A percentile compares a stretch with the other conserved stretches of the same genome.
phyloP scores from a whole-genome alignment of 2,888 invertebrate species.

The Ctena decussata region DNA sequence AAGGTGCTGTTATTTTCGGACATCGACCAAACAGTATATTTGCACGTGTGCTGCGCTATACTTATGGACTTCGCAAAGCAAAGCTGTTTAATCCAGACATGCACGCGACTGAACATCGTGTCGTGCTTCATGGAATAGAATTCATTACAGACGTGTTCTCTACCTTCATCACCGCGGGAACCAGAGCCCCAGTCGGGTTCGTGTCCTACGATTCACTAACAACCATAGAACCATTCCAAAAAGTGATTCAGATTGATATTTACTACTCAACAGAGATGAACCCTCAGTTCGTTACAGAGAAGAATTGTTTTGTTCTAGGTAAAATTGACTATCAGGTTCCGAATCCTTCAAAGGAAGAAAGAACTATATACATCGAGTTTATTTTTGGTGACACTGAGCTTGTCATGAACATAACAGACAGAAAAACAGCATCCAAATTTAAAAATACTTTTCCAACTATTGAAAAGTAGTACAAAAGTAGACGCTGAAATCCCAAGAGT shows the following conservation, averaged over 20 bases:
- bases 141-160: conserved; percentile 63
- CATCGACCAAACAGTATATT: conserved; percentile 58
- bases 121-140: conserved; percentile 57
- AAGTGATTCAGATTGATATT: conserved; percentile 62
- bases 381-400: conserved; percentile 65
- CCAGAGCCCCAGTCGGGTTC: conserved; percentile 63
- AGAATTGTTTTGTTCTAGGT: conserved; percentile 53
- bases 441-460: conserved; percentile 63
- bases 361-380: conserved; percentile 64
- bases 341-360: conserved; percentile 58
- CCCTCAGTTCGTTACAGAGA: conserved; percentile 57
- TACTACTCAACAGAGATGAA: conserved; percentile 57
- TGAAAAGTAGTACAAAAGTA: conserved; percentile 58
- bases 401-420: conserved; percentile 59
- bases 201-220: conserved; percentile 64
- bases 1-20: conserved; percentile 64
- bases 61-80: conserved; percentile 61
- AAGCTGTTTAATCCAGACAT: conserved; percentile 61
- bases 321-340: conserved; percentile 65
- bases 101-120: conserved; percentile 42
- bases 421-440: conserved; percentile 63
- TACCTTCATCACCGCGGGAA: conserved; percentile 61
- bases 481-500: too few species aligned
- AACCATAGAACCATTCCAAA: conserved; percentile 63
- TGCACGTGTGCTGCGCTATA: conserved; percentile 57